These are phyloP conservation scores for Paguma larvata DNA, from an alignment of 2,797 vertebrate genomes.

Conservation along the genomic window DNA sequence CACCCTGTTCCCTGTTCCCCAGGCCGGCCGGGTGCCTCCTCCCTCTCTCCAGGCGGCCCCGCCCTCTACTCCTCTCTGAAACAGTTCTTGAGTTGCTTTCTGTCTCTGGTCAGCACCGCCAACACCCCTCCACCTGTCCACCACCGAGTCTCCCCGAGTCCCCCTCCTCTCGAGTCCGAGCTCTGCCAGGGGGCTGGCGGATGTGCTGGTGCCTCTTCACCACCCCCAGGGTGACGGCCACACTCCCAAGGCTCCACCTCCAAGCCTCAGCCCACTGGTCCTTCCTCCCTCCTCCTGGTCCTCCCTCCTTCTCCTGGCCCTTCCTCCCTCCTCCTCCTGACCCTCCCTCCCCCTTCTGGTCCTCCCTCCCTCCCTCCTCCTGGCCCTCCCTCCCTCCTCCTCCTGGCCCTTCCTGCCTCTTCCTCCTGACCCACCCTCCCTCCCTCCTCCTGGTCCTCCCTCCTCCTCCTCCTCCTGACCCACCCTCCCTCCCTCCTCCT, in stretches of 20 bases:
- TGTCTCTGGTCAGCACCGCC: background rate
- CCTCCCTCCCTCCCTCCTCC: too few relatives aligned
- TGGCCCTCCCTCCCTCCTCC: background rate
- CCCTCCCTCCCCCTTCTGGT: background rate
- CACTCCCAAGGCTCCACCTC: too few relatives aligned
- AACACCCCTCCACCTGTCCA: background rate
- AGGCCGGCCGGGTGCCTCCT: background rate
- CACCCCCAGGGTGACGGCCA: too few relatives aligned
- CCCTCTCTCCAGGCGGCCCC: background rate
- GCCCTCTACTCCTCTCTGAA: background rate
- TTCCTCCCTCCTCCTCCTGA: too few relatives aligned
- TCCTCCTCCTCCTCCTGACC: background rate
- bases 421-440: background rate
- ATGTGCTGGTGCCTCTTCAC: background rate
- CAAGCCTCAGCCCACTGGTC: background rate
- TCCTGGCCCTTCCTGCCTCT: too few relatives aligned
- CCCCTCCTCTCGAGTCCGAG: background rate
- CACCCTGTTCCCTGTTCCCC: background rate
- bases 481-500: too few relatives aligned
- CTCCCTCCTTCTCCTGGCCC: too few relatives aligned
- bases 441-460: background rate
- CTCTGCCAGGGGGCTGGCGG: background rate
- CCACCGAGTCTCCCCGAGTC: background rate
- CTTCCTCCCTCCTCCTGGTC: too few relatives aligned
- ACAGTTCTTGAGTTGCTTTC: background rate